Percentiles rank a stretch among this genome's conserved stretches.
These are phyloP conservation scores for Paralichthys olivaceus DNA, from an alignment of 2,113 vertebrate species.

Conservation along the genomic window DNA sequence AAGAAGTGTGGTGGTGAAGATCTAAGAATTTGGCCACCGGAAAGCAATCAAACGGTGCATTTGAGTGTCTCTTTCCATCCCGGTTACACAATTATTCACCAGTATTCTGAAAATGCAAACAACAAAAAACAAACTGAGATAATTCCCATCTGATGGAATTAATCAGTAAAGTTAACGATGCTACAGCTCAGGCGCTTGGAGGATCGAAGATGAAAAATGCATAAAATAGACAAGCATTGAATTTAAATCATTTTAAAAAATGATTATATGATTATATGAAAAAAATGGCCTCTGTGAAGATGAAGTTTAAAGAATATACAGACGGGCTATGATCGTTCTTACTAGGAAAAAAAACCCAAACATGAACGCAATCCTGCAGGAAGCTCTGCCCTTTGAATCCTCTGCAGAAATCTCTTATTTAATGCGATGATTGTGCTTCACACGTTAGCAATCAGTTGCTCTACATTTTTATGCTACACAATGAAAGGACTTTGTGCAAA, in stretches of 20 bases:
- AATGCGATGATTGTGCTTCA: neutral
- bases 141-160: too few relatives aligned
- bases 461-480: conserved; percentile 7
- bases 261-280: too few relatives aligned
- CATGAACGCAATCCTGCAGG: conserved; percentile 2
- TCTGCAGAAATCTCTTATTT: neutral
- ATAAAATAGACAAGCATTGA: too few relatives aligned
- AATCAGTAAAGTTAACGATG: too few relatives aligned
- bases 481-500: conserved; percentile 16
- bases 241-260: too few relatives aligned
- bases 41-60: neutral
- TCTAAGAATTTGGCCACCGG: neutral
- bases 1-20: neutral
- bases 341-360: neutral
- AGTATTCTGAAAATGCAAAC: too few relatives aligned
- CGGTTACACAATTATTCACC: too few relatives aligned
- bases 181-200: too few relatives aligned
- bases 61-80: neutral
- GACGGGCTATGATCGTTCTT: neutral
- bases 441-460: conserved; percentile 15
- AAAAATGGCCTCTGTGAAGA: too few relatives aligned
- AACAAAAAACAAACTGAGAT: too few relatives aligned
- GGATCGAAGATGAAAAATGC: too few relatives aligned
- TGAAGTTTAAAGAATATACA: neutral
- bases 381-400: conserved; percentile 18